These are phyloP conservation scores for Dendrolimus pini DNA, from an alignment of 2,888 invertebrate genomes.

Conservation along the genomic window DNA sequence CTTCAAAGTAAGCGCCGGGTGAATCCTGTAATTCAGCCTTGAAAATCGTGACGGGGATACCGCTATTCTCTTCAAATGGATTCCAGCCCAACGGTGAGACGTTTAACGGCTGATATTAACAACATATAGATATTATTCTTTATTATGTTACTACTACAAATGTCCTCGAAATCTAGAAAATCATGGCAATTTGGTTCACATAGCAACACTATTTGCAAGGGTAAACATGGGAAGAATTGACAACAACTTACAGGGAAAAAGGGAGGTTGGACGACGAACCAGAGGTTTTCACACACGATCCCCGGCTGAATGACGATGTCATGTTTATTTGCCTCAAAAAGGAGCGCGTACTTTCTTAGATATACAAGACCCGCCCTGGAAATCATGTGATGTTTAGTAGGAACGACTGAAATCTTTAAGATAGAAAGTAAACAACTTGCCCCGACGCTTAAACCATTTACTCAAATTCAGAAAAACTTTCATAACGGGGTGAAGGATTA, in stretches of 20 bases:
- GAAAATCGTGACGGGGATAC: too few relatives aligned
- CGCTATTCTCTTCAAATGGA: too few relatives aligned
- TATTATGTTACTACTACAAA: too few relatives aligned
- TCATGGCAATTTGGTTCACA: background rate
- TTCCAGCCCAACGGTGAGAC: too few relatives aligned
- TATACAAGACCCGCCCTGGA: conserved; percentile 33
- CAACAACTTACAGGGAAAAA: conserved; percentile 61
- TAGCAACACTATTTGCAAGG: conserved; percentile 19
- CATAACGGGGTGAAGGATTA: too few relatives aligned
- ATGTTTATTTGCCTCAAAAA: conserved; percentile 69
- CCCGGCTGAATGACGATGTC: conserved; percentile 59
- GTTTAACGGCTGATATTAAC: too few relatives aligned
- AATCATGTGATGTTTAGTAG: conserved; percentile 48
- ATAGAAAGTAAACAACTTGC: conserved; percentile 43
- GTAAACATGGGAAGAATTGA: conserved; percentile 41
- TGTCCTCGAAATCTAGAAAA: too few relatives aligned
- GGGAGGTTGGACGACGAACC: conserved; percentile 50
- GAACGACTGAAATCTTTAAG: conserved; percentile 52
- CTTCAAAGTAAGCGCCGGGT: too few relatives aligned
- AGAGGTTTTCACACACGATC: conserved; percentile 37
- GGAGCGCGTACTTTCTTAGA: conserved; percentile 46
- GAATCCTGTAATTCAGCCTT: too few relatives aligned
- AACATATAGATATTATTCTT: too few relatives aligned
- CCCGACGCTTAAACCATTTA: background rate
- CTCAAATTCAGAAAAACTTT: too few relatives aligned